Base-by-base conservation (phyloP, 2,797 vertebrate species). In the Microctenopoma stevenorrisi region DNA sequence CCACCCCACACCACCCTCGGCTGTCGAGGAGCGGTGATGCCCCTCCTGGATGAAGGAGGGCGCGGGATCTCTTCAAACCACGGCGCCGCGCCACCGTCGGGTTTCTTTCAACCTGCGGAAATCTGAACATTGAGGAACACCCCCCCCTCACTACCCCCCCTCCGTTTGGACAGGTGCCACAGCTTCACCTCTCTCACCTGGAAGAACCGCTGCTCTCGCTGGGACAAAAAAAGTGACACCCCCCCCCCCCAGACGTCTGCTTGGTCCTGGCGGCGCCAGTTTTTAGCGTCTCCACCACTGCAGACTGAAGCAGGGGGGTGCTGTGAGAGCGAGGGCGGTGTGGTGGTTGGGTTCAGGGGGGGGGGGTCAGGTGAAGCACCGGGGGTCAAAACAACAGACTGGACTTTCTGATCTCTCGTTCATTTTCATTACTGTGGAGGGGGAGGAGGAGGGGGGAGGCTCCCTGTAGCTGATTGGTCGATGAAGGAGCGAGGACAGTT, bases 21-120 rank as follows among this genome's bases (percentile, higher is more conserved):
- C 89, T 80, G 89, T 89, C 71, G 94, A 92, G 94, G 94, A 94
- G 95, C 93, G 94, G 94, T 38, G 89, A 94, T 92, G 93, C 94
- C 94, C 94, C 93, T 87, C 92, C 74, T 81, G 84, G 69, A 51
- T 57, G n/a, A n/a, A 40, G 71, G 78, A 90, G 83, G 84, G 74
- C 5, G 72, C 46, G 47, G 87, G 94, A 93, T 89, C 94, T 94
- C 85, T 85, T 93, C 93, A 93, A 47, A 93, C 93, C 86, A 90
- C 87, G 92, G 94, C 86, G 55, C 68, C 53, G 65, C 54, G 53
- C 65, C 51, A 30, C 70, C 38, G 69, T 64, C 40, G 72, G 86
- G 75, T 86, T 79, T 63, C 76, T 85, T 81, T 86, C 73, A 64
- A 67, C 81, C 68, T 13, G 72, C 5, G 37, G 78, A 43, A 68